These are phyloP conservation scores for Panulirus ornatus DNA, from an alignment of 1,140 invertebrate genomes.

Conservation along the genomic window DNA sequence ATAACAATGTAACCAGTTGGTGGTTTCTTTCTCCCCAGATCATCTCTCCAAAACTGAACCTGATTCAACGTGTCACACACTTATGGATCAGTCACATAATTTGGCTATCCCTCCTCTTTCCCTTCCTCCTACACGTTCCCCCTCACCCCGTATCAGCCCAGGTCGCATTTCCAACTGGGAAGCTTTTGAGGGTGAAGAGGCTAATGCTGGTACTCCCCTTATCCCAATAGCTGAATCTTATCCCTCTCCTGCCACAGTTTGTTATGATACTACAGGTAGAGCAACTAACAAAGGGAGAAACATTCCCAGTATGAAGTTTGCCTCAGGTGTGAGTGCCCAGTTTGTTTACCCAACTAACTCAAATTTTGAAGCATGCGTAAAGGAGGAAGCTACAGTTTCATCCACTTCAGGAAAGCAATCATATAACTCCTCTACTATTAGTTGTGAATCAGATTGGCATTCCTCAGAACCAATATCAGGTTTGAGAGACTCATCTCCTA, in stretches of 20 bases:
- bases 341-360: slow-evolving; percentile 54
- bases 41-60: slow-evolving; percentile 1
- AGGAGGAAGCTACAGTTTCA: slow-evolving; percentile 22
- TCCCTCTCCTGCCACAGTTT: slow-evolving; percentile 1
- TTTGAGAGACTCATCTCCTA: slow-evolving; percentile 7
- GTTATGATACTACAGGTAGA: slow-evolving; percentile 30
- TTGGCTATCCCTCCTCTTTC: slow-evolving; percentile 64
- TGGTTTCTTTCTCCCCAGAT: slow-evolving; percentile 17
- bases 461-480: not conserved
- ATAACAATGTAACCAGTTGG: slow-evolving; percentile 7
- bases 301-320: slow-evolving; percentile 70
- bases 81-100: not conserved
- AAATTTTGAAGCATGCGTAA: slow-evolving; percentile 6
- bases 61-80: not conserved
- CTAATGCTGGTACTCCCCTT: slow-evolving; percentile 53
- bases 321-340: slow-evolving; percentile 74
- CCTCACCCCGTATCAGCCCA: slow-evolving; percentile 68
- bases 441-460: not conserved
- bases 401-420: not conserved
- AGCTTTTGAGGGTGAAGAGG: slow-evolving; percentile 54
- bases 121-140: slow-evolving; percentile 61
- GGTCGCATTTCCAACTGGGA: slow-evolving; percentile 55
- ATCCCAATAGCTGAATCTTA: slow-evolving; percentile 52
- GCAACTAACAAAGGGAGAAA: slow-evolving; percentile 23
- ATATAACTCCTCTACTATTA: slow-evolving; percentile 10